phyloP scores from a whole-genome alignment of 2,113 vertebrate genomes.

The Taurulus bubalis region DNA sequence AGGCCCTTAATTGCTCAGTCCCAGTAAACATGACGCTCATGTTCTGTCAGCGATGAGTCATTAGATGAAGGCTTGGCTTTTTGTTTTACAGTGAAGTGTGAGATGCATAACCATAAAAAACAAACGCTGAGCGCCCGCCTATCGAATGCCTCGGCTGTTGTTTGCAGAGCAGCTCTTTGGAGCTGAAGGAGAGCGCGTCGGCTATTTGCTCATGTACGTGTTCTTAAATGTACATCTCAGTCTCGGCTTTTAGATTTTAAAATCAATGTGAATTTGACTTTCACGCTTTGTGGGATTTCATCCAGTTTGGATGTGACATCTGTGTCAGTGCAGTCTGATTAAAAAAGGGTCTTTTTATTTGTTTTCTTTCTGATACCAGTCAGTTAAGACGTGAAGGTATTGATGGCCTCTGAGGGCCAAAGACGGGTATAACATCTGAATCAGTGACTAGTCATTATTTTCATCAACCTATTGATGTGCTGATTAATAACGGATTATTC shows the following conservation, averaged over 20 bases:
- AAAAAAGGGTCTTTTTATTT: conserved; percentile 1
- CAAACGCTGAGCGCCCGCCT: conserved; percentile 27
- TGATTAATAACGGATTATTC: not conserved
- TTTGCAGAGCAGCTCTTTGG: conserved; percentile 22
- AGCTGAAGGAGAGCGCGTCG: conserved; percentile 4
- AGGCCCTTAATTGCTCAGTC: conserved; percentile 53
- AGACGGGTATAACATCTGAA: conserved; percentile 1
- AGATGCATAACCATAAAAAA: conserved; percentile 54
- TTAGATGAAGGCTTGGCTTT: conserved; percentile 51
- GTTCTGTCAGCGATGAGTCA: conserved; percentile 60
- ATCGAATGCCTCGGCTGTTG: conserved; percentile 31
- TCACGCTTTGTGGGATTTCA: not conserved
- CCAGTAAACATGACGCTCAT: conserved; percentile 57
- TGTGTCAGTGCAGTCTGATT: not conserved
- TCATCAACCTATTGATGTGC: not conserved
- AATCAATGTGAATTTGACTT: conserved; percentile 14
- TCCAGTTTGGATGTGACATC: conserved; percentile 12
- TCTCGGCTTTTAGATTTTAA: conserved; percentile 10
- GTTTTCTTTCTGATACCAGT: not conserved
- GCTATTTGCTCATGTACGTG: not conserved
- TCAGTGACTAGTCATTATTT: not conserved
- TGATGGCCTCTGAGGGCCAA: not conserved
- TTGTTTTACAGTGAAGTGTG: conserved; percentile 49
- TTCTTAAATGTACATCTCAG: conserved; percentile 11
- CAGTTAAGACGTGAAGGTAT: not conserved